Percentiles rank a stretch among this genome's conserved stretches.
phyloP scores from a whole-genome alignment of 1,140 invertebrate genomes.

The Pseudomyrmex concolor region DNA sequence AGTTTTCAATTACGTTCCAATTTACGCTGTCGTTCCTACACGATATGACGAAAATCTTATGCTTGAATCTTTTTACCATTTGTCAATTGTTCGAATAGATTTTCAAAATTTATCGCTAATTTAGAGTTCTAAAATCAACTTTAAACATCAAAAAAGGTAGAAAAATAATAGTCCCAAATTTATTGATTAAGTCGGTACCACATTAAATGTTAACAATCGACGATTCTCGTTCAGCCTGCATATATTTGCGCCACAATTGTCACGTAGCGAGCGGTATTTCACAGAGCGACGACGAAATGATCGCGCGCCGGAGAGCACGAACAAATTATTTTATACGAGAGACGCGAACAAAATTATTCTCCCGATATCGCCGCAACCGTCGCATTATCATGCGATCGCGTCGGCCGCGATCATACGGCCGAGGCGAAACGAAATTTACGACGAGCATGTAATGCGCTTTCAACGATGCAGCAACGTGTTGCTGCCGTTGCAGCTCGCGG shows the following conservation, averaged over 20 bases:
- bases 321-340: constrained; percentile 69
- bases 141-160: too few relatives aligned
- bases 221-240: background rate
- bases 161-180: too few relatives aligned
- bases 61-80: too few relatives aligned
- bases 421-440: constrained; percentile 58
- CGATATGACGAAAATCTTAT: too few relatives aligned
- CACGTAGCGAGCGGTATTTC: background rate
- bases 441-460: constrained; percentile 28
- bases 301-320: constrained; percentile 6
- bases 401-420: constrained; percentile 30
- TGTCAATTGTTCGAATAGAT: too few relatives aligned
- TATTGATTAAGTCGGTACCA: too few relatives aligned
- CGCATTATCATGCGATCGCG: constrained; percentile 60
- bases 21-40: too few relatives aligned
- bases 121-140: too few relatives aligned
- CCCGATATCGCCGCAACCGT: constrained; percentile 23
- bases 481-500: background rate
- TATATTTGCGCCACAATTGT: background rate
- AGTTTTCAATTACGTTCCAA: too few relatives aligned
- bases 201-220: background rate
- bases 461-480: background rate
- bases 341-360: constrained; percentile 60
- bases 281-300: background rate
- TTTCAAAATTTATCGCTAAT: too few relatives aligned